Evolutionary conservation across 2,113 vertebrate genomes (phyloP).

Genomic region (Upupa epops): DNA sequence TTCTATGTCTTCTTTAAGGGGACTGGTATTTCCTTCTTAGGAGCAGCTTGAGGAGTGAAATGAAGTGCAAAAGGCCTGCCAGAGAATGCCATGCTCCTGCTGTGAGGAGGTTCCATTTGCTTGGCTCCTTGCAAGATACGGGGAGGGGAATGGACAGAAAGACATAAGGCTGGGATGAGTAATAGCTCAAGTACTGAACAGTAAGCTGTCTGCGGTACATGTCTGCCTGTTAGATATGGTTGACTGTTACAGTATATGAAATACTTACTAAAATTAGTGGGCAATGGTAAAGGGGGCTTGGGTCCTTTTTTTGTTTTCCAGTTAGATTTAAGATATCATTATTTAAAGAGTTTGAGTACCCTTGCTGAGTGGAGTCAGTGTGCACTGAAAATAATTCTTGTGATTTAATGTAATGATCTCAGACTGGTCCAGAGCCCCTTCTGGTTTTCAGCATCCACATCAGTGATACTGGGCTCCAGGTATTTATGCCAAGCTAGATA

Average conservation of each 20-base stretch:
- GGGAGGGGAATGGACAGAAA: background rate
- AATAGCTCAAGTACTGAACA: fast-evolving
- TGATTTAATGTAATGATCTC: background rate
- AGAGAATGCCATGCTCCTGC: background rate
- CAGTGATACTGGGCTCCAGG: background rate
- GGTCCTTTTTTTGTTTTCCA: background rate
- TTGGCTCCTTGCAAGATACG: background rate
- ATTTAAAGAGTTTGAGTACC: background rate
- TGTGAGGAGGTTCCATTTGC: background rate
- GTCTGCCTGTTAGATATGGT: too few species aligned
- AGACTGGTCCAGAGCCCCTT: background rate
- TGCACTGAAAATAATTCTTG: background rate
- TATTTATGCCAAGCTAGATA: background rate
- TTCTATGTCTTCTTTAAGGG: background rate
- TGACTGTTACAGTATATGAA: background rate
- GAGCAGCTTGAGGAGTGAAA: background rate
- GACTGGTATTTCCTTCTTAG: background rate
- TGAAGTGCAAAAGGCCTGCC: background rate
- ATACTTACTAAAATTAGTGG: background rate
- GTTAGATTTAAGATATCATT: background rate
- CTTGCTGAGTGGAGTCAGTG: background rate
- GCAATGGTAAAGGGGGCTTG: background rate
- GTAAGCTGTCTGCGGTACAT: background rate
- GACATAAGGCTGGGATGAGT: background rate
- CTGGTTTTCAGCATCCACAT: background rate